Evolutionary conservation across 2,797 vertebrate genomes (phyloP).

Genomic region (Molossus molossus): DNA sequence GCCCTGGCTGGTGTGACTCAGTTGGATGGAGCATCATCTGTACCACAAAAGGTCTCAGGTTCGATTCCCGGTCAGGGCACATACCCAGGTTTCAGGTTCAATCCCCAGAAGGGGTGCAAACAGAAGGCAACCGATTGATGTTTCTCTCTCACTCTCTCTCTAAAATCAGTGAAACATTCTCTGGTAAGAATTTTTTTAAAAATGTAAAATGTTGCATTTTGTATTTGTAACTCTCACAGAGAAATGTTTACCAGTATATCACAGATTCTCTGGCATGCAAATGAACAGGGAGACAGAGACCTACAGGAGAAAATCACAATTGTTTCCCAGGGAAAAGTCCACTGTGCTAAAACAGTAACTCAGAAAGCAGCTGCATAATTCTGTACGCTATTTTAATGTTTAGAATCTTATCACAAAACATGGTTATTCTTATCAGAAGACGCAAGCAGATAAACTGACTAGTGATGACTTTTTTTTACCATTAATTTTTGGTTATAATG

Average conservation of each 20-base stretch:
- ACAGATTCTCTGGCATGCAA: background rate
- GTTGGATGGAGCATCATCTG: background rate
- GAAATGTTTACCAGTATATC: background rate
- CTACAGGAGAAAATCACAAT: conserved; percentile 42
- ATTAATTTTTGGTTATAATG: background rate
- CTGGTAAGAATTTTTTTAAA: background rate
- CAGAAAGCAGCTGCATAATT: background rate
- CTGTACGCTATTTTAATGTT: background rate
- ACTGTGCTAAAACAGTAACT: conserved; percentile 45
- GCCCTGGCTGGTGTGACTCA: background rate
- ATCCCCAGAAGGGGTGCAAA: background rate
- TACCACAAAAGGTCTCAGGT: too few relatives aligned
- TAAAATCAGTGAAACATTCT: background rate
- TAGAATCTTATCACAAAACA: conserved; percentile 42
- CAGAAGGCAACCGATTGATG: background rate
- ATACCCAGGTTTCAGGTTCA: background rate
- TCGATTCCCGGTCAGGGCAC: background rate
- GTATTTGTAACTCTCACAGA: conserved; percentile 6
- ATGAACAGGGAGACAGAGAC: background rate
- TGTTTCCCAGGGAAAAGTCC: background rate
- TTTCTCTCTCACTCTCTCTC: background rate
- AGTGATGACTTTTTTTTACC: background rate
- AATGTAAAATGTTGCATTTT: background rate
- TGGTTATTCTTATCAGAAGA: background rate
- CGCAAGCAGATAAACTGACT: background rate